Evolutionary conservation across 2,888 invertebrate genomes (phyloP).

Genomic region (Geotrupes spiniger): DNA sequence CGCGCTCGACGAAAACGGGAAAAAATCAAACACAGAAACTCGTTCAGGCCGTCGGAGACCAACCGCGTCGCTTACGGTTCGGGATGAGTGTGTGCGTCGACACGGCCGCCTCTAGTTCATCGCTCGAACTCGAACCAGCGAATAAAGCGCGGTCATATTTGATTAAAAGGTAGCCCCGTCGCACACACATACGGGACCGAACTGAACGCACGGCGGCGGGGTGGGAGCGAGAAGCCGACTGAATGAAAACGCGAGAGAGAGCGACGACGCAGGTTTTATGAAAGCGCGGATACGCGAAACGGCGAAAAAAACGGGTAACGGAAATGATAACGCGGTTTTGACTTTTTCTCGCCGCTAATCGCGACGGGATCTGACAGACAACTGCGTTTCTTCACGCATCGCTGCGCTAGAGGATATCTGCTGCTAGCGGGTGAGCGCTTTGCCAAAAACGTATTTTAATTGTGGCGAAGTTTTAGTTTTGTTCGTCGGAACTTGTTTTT

Average conservation of each 20-base stretch:
- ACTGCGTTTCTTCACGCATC: too few species aligned
- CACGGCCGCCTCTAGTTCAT: not conserved
- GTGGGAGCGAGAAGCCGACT: not conserved
- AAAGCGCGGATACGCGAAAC: slow-evolving; percentile 1
- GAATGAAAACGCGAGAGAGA: not conserved
- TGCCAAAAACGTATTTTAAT: too few species aligned
- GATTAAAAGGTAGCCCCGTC: not conserved
- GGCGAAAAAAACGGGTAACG: not conserved
- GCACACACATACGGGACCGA: slow-evolving; percentile 1
- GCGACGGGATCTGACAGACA: not conserved
- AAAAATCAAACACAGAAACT: too few species aligned
- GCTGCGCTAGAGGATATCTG: too few species aligned
- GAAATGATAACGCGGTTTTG: slow-evolving; percentile 1
- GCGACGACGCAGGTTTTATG: not conserved
- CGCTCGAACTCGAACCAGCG: not conserved
- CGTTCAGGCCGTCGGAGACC: too few species aligned
- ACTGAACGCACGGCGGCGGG: not conserved
- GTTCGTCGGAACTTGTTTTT: too few species aligned
- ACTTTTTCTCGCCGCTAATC: slow-evolving; percentile 5
- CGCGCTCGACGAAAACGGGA: too few species aligned
- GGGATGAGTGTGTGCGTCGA: too few species aligned
- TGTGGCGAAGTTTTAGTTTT: too few species aligned
- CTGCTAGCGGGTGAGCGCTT: too few species aligned
- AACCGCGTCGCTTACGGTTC: too few species aligned
- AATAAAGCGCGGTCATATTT: slow-evolving; percentile 1